Evolutionary conservation across 2,113 vertebrate species (phyloP), one percentile per base, ranked within the genome.

Genomic region (Pogona vitticeps): DNA sequence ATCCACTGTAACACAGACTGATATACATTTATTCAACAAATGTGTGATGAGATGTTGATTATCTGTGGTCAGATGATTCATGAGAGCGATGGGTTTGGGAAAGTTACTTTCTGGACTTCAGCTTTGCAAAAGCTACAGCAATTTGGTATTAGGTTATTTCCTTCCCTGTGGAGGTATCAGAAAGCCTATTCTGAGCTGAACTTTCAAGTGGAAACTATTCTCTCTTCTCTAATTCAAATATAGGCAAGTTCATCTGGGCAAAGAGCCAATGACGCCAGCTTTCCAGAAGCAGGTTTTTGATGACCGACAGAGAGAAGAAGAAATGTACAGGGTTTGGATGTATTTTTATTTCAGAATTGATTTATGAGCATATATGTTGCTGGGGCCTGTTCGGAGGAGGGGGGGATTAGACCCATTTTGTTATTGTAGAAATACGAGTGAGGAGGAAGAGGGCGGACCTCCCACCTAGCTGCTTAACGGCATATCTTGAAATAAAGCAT

Each of bases 181-280:
- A 46, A 18, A 13, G 13, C 31, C 21, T 38, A 65, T 21, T 26
- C 26, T 59, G n/a, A 86, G 28, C 18, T n/a, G 46, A 36, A 63
- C 9, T 23, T 63, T 18, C 10, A 6, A 73, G 13, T 82, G 68
- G 68, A 91, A 88, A 6, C 2, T 21, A 83, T 90, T 90, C 91
- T 93, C 84, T 85, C 88, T 40, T 80, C 23, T 77, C 36, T 13
- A 1, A 40, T 91, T 72, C 84, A 73, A 93, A 93, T 91, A 10
- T 88, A 99, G 98, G 97, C 96, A 97, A 72, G 94, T 96, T 88
- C 96, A 94, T 88, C 95, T 96, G 80, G 98, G 98, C 83, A 95
- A 95, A 88, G 97, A 98, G 63, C 96, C 94, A 2, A 18, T 97
- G 75, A 95, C 97, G 67, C 72, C 91, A 33, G 90, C 92, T 85